Evolutionary conservation across 1,140 invertebrate genomes (phyloP).

Genomic region (Drosophila serrata): DNA sequence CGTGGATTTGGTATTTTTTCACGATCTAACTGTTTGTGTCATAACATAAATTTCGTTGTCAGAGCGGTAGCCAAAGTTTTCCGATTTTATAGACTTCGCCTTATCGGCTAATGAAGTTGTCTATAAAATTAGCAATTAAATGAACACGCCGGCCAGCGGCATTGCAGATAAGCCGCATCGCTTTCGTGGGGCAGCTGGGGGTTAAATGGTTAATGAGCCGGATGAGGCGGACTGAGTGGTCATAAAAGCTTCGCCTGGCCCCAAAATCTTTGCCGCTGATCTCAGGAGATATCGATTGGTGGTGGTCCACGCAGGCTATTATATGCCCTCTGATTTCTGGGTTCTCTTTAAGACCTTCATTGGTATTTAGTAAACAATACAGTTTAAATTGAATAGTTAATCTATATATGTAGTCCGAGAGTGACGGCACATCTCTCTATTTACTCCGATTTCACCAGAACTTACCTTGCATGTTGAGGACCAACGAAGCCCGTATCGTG

Average conservation of each 20-base stretch:
- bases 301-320: neutral
- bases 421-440: neutral
- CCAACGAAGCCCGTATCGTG: slow-evolving; percentile 96
- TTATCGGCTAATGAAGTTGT: slow-evolving; percentile 78
- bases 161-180: slow-evolving; percentile 51
- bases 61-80: slow-evolving; percentile 39
- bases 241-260: slow-evolving; percentile 10
- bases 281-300: slow-evolving; percentile 20
- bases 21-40: slow-evolving; percentile 67
- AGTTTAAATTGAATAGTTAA: neutral
- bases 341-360: neutral
- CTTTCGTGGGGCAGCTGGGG: slow-evolving; percentile 20
- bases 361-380: neutral
- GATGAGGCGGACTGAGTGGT: slow-evolving; percentile 1
- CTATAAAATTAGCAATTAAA: slow-evolving; percentile 83
- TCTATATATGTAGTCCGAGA: neutral
- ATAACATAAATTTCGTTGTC: slow-evolving; percentile 54
- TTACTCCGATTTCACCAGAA: slow-evolving; percentile 4
- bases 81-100: slow-evolving; percentile 63
- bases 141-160: slow-evolving; percentile 54
- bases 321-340: neutral
- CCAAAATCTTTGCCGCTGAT: slow-evolving; percentile 21
- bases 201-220: slow-evolving; percentile 55
- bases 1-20: slow-evolving; percentile 25
- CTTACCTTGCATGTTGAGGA: slow-evolving; percentile 95